Conservation (phyloP, 92 coral and sea anemone genomes). For the Phenganax subtilis region DNA sequence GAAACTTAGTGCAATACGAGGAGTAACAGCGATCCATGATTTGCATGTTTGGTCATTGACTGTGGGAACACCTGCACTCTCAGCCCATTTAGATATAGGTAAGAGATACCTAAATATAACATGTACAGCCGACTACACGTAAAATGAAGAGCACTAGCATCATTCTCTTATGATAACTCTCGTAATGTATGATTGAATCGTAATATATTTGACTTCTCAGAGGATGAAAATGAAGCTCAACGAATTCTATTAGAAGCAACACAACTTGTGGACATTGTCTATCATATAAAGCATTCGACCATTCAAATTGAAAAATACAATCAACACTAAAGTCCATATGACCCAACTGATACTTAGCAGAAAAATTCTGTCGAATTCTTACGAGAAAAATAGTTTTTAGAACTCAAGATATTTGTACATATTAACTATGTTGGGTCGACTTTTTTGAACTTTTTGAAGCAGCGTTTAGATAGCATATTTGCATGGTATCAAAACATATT, state of each 20-base stretch:
- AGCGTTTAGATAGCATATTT: too few relatives aligned
- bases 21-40: constrained; percentile 86
- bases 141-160: not conserved
- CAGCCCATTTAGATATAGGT: constrained; percentile 92
- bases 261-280: constrained; percentile 24
- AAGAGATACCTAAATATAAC: not conserved
- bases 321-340: constrained; percentile 38
- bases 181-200: not conserved
- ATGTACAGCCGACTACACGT: not conserved
- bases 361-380: not conserved
- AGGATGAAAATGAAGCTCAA: constrained; percentile 14
- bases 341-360: not conserved
- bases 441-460: too few relatives aligned
- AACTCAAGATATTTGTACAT: too few relatives aligned
- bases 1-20: constrained; percentile 63
- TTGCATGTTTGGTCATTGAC: constrained; percentile 97
- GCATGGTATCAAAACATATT: too few relatives aligned
- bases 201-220: not conserved
- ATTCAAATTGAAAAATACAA: constrained; percentile 71
- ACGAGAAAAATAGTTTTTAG: too few relatives aligned
- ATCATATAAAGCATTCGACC: constrained; percentile 67
- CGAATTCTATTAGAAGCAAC: constrained; percentile 27
- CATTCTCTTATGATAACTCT: not conserved
- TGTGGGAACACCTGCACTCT: constrained; percentile 80
- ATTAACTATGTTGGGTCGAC: too few relatives aligned